Percentiles rank a stretch among this genome's conserved stretches.
Conservation (phyloP, 2,797 vertebrate genomes). For the Tiaroga cobitis region DNA sequence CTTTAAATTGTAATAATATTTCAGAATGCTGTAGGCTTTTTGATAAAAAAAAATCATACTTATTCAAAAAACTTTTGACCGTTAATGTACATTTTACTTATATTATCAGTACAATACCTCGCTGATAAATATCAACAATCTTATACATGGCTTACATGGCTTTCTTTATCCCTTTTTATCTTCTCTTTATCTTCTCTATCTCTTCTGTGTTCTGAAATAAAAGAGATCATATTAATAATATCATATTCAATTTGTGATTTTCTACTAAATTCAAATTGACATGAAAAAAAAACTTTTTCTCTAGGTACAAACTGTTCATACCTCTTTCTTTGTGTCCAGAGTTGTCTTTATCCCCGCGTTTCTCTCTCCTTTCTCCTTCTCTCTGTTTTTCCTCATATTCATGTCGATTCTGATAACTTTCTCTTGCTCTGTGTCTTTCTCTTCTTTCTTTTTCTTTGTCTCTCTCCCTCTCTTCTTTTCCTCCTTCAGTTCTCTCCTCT, state of each 20-base stretch:
- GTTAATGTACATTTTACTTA: not conserved
- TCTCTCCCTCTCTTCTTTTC: conserved; percentile 25
- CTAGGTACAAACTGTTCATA: conserved; percentile 40
- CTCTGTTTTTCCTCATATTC: conserved; percentile 60
- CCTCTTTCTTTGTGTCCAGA: conserved; percentile 69
- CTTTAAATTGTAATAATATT: not conserved
- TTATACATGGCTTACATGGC: conserved; percentile 64
- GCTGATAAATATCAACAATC: not conserved
- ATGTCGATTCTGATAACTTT: conserved; percentile 60
- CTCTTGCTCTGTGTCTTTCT: conserved; percentile 55
- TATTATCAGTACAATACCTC: not conserved
- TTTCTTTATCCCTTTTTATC: conserved; percentile 70
- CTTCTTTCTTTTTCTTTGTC: conserved; percentile 44
- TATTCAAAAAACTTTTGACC: not conserved
- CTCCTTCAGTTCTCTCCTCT: conserved; percentile 39
- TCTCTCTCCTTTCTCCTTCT: conserved; percentile 68
- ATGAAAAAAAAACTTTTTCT: not conserved
- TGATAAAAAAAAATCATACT: not conserved
- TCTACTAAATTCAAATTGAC: not conserved
- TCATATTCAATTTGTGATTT: not conserved
- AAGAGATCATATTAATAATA: conserved; percentile 20
- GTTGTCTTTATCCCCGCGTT: conserved; percentile 62
- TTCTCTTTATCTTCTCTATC: conserved; percentile 74
- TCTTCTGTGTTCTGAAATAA: conserved; percentile 69
- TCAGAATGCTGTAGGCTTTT: not conserved